These are phyloP conservation scores for Teleogryllus occipitalis DNA, from an alignment of 1,140 invertebrate genomes.

Conservation along the genomic window DNA sequence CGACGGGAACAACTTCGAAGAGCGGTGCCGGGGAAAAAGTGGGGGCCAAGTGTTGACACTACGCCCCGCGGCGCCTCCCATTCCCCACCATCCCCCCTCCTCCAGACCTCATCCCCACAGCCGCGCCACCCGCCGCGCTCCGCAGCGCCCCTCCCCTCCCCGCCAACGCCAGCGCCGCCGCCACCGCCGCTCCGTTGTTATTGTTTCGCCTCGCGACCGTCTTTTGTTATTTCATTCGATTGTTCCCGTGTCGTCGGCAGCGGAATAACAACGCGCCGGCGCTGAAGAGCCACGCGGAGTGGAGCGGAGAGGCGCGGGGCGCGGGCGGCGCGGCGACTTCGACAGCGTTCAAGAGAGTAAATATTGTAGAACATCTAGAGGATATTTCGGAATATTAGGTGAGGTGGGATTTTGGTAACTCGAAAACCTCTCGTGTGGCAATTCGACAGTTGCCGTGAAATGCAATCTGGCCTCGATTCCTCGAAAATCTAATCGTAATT, in stretches of 20 bases:
- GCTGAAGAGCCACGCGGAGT: neutral
- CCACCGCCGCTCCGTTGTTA: neutral
- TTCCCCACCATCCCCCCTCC: no score
- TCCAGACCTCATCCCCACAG: no score
- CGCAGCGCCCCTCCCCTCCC: neutral
- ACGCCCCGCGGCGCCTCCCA: no score
- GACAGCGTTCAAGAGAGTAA: neutral
- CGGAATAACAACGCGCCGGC: neutral
- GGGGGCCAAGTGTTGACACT: no score
- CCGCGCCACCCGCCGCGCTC: neutral
- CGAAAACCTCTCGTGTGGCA: neutral
- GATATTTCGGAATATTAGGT: neutral
- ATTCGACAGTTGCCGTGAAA: no score
- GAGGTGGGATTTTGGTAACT: no score
- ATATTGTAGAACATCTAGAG: neutral
- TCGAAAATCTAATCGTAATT: no score
- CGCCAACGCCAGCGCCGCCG: neutral
- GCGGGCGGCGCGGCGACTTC: no score
- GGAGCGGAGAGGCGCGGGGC: neutral
- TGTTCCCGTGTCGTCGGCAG: neutral
- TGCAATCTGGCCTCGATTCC: no score
- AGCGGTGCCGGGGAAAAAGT: no score
- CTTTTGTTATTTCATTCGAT: slow-evolving; percentile 5
- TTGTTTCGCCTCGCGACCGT: neutral
- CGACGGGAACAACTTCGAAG: no score